Evolutionary conservation across 2,113 vertebrate species (phyloP), one percentile per base, ranked within the genome.

Genomic region (Pomatorhinus ruficollis): DNA sequence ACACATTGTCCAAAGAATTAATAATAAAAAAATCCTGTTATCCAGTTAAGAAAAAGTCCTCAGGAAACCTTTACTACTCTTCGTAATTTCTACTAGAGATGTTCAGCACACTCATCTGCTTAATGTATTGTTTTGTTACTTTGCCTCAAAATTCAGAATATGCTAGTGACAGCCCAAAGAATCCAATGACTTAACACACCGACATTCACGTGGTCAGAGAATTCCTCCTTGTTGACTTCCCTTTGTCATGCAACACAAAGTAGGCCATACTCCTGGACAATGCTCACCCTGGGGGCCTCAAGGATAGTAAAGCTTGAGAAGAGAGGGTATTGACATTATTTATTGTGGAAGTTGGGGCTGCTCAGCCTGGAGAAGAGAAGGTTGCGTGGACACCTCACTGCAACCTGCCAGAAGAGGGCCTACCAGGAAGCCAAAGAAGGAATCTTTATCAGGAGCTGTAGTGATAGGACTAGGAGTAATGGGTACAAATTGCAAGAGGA

Each of bases 351-450:
- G 18, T 1, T 63, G 8, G 14, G 18, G 42, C 14, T 69, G 12
- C 6, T 69, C n/a, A 83, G 47, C 15, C 40, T 35, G 25, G 22
- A 61, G n/a, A 30, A 63, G 24, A 63, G 40, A 42, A 27, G 30
- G 21, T 4, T 61, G 25, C 0, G 0, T 13, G 40, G 18, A 83
- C 4, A 76, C 6, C 21, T 61, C 87, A 47, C 2, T 45, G 24
- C n/a, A 54, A 53, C 47, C 61, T 53, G 40, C 17, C 47, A 40
- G 44, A 65, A 65, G 15, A 33, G 10, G 7, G 16, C 45, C 45
- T 39, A 66, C n/a, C 13, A 11, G 39, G 25, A 60, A 47, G 27
- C 45, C 8, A 11, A 39, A 75, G 30, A 47, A 42, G 11, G n/a
- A 47, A 23, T 39, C 30, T 35, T 68, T 15, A 53, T 18, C 39